These are phyloP conservation scores for Progne subis DNA, from an alignment of 2,113 vertebrate species.

Conservation along the genomic window DNA sequence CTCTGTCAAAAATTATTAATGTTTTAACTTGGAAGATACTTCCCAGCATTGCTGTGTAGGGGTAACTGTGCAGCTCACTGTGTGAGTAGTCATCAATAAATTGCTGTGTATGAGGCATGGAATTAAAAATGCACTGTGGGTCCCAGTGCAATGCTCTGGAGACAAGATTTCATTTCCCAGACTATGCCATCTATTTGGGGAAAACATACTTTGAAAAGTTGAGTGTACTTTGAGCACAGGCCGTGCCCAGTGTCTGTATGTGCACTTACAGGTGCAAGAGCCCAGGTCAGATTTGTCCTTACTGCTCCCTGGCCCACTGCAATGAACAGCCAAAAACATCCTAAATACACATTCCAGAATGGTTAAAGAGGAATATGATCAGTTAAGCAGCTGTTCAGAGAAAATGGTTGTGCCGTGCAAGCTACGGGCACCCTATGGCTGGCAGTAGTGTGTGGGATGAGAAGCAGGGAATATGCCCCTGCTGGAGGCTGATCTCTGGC, in stretches of 20 bases:
- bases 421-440: neutral
- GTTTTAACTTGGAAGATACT: neutral
- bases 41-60: neutral
- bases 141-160: neutral
- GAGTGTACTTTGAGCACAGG: neutral
- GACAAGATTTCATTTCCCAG: neutral
- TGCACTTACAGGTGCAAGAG: neutral
- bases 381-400: neutral
- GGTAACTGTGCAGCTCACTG: neutral
- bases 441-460: neutral
- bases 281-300: neutral
- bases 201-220: neutral
- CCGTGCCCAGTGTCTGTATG: fast-evolving
- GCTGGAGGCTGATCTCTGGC: neutral
- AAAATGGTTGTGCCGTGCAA: neutral
- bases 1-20: neutral
- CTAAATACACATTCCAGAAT: neutral
- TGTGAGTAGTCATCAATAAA: neutral
- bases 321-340: neutral
- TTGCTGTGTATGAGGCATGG: neutral
- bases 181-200: neutral
- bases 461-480: neutral
- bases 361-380: neutral
- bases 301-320: neutral
- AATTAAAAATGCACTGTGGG: neutral